These are phyloP conservation scores for Lepus americanus DNA, from an alignment of 2,113 vertebrate genomes.

Conservation along the genomic window DNA sequence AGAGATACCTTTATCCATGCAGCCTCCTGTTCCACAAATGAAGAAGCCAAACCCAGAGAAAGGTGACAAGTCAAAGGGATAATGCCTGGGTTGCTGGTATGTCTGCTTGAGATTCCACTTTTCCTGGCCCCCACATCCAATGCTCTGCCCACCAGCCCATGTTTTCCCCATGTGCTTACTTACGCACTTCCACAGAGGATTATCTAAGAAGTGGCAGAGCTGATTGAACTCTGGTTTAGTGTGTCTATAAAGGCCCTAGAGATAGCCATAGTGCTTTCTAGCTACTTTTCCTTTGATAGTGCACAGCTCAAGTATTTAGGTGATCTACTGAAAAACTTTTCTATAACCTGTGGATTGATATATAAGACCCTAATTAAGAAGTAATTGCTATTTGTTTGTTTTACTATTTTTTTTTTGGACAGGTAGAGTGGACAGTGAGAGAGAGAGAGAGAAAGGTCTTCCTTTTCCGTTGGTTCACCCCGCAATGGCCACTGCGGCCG, in stretches of 20 bases:
- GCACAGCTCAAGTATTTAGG: not conserved
- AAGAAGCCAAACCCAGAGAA: not conserved
- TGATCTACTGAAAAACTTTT: not conserved
- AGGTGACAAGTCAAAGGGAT: not conserved
- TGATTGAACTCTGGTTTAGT: not conserved
- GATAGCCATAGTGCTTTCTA: not conserved
- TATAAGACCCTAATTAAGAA: not conserved
- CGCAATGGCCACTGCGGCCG: too few relatives aligned
- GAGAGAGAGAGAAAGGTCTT: too few relatives aligned
- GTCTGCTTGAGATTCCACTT: not conserved
- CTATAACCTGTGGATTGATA: not conserved
- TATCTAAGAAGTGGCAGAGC: not conserved
- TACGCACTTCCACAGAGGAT: not conserved
- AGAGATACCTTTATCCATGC: not conserved
- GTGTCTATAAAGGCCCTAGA: conserved; percentile 30
- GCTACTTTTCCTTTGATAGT: not conserved
- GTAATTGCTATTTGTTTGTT: not conserved
- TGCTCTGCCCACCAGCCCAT: not conserved
- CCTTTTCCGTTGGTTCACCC: too few relatives aligned
- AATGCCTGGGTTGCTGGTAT: not conserved
- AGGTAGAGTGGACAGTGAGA: too few relatives aligned
- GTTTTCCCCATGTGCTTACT: not conserved
- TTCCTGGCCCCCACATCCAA: not conserved
- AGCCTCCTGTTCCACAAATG: not conserved
- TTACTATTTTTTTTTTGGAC: not conserved